Evolutionary conservation across 92 coral and sea anemone genomes (phyloP), one percentile per base, ranked within the genome.

Genomic region (Nematostella vectensis): DNA sequence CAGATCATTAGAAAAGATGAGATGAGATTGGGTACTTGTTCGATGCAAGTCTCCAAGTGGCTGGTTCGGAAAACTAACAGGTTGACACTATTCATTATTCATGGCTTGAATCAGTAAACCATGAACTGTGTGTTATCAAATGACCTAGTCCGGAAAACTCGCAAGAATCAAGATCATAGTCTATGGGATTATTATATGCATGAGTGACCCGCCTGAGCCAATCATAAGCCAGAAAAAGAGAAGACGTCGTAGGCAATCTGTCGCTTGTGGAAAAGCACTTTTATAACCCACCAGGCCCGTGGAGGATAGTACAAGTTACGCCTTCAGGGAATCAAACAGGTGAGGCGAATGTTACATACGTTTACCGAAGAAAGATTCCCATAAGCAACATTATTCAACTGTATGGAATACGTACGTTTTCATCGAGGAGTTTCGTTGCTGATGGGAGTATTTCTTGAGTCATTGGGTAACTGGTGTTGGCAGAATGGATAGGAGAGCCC

Each of bases 1-100:
- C n/a, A n/a, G n/a, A n/a, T n/a, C n/a, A 74, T 83, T 83, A 83
- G 68, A 86, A 83, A 83, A 83, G 93, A 83, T 68, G 78, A 61
- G 31, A 58, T n/a, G n/a, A 78, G 65, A 83, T 78, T 50, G 53
- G 68, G 70, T 64, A 64, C 70, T 30, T 30, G 70, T 23, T 23
- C 13, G 24, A 15, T 50, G 13, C 21, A 21, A 53, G 42, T 29
- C 45, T 53, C 11, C 45, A 57, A 64, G 61, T 64, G 70, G 70
- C 42, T 31, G 27, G 18, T 28, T 38, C 10, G 27, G 17, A 25
- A 64, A 50, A n/a, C 27, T 53, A 26, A 64, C 70, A 64, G 70
- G 70, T 64, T 9, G 0, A 13, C 21, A n/a, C n/a, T 1, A 54
- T 64, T 25, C 31, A 64, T 64, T 36, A 64, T 64, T 19, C 20